These are phyloP conservation scores for Ciconia boyciana DNA, from an alignment of 2,113 vertebrate genomes.

Conservation along the genomic window DNA sequence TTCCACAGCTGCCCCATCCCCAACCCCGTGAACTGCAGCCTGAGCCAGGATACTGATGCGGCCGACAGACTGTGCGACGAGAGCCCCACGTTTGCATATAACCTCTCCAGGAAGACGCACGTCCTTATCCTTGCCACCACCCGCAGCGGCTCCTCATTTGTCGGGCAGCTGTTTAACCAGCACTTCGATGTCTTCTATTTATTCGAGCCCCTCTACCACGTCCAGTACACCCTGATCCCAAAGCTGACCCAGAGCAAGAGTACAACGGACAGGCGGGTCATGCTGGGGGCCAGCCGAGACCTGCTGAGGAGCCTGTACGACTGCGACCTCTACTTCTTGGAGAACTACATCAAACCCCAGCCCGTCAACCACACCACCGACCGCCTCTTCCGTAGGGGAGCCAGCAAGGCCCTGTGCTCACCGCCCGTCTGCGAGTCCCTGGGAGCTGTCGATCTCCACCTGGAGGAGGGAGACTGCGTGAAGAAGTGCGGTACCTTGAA, in stretches of 20 bases:
- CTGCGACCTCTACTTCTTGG: constrained; percentile 92
- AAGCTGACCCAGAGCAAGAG: constrained; percentile 87
- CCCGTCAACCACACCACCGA: constrained; percentile 92
- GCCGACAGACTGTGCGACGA: constrained; percentile 88
- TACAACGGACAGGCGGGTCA: constrained; percentile 82
- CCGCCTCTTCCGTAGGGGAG: constrained; percentile 89
- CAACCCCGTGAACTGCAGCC: constrained; percentile 83
- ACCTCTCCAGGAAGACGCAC: constrained; percentile 88
- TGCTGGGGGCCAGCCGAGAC: constrained; percentile 92
- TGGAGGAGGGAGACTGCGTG: constrained; percentile 93
- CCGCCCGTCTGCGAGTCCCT: constrained; percentile 86
- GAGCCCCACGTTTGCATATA: constrained; percentile 81
- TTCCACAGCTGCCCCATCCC: constrained; percentile 89
- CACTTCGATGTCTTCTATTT: constrained; percentile 96
- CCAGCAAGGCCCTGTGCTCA: constrained; percentile 91
- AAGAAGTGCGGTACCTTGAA: constrained; percentile 89
- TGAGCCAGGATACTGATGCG: constrained; percentile 82
- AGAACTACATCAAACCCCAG: constrained; percentile 93
- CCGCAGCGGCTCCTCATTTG: constrained; percentile 92
- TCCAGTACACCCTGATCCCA: constrained; percentile 90
- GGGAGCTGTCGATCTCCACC: constrained; percentile 72
- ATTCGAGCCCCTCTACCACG: constrained; percentile 97
- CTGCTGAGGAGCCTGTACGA: constrained; percentile 90
- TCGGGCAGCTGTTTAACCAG: constrained; percentile 97
- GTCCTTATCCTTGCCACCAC: constrained; percentile 94